These are phyloP conservation scores for Catharus bicknelli DNA, from an alignment of 2,113 vertebrate species.

Conservation along the genomic window DNA sequence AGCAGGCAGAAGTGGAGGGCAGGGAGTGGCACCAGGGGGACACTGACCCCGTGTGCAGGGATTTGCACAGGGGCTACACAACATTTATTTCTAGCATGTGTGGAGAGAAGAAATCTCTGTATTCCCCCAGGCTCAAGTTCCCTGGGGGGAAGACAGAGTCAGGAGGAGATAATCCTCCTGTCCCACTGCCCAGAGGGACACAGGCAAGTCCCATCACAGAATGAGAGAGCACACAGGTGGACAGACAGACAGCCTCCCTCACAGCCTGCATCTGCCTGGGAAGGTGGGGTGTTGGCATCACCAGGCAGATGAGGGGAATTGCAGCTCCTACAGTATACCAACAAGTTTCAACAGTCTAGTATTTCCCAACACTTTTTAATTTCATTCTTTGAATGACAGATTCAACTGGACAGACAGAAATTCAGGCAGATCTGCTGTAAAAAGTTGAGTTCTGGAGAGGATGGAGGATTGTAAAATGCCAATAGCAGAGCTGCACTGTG, in stretches of 20 bases:
- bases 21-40: neutral
- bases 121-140: neutral
- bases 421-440: neutral
- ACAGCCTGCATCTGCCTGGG: neutral
- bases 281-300: neutral
- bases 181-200: neutral
- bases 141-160: neutral
- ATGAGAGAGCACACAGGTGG: neutral
- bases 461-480: neutral
- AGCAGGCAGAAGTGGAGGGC: neutral
- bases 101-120: neutral
- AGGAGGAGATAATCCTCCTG: neutral
- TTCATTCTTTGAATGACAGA: neutral
- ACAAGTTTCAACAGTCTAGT: neutral
- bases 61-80: neutral
- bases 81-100: neutral
- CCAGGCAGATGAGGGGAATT: neutral
- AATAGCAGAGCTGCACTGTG: neutral
- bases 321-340: neutral
- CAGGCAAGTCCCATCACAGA: accelerated
- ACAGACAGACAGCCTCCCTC: neutral
- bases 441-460: neutral
- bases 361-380: neutral
- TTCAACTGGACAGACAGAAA: neutral
- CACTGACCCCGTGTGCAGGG: accelerated